These are phyloP conservation scores for Phalacrocorax pelagicus DNA, from an alignment of 2,113 vertebrate genomes.

Conservation along the genomic window DNA sequence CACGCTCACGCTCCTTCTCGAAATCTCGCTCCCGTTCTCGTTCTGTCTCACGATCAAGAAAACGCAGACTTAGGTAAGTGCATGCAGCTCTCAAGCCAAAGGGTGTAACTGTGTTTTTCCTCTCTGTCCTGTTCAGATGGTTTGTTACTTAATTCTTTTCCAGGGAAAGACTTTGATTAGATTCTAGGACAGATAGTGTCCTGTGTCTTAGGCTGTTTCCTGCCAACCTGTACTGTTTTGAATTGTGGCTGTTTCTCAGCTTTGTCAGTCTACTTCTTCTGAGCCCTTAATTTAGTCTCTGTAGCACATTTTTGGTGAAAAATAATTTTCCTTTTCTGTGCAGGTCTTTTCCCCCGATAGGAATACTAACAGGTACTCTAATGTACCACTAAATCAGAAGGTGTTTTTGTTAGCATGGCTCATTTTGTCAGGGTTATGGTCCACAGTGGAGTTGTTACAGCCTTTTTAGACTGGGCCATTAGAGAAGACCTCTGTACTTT, in stretches of 20 bases:
- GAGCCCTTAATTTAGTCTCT: background rate
- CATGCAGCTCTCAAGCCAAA: background rate
- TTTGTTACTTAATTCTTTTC: background rate
- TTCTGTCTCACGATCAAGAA: conserved; percentile 90
- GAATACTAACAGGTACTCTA: background rate
- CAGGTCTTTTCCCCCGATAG: background rate
- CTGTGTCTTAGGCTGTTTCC: background rate
- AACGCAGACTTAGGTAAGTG: conserved; percentile 89
- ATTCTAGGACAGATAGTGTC: background rate
- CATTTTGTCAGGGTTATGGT: too few species aligned
- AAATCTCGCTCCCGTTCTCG: conserved; percentile 87
- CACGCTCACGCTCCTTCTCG: conserved; percentile 89
- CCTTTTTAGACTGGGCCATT: background rate
- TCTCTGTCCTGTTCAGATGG: background rate
- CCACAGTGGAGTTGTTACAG: background rate
- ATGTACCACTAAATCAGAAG: background rate
- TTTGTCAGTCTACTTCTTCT: background rate
- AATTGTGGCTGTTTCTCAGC: background rate
- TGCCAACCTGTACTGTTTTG: background rate
- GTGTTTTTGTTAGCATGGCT: background rate
- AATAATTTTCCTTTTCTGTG: background rate
- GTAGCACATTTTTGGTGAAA: background rate
- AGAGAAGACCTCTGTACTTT: background rate
- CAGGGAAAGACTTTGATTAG: background rate
- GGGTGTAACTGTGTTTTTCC: background rate